Percentiles rank a stretch among this genome's conserved stretches.
Evolutionary conservation across 2,113 vertebrate genomes (phyloP).

Genomic region (Tautogolabrus adspersus): DNA sequence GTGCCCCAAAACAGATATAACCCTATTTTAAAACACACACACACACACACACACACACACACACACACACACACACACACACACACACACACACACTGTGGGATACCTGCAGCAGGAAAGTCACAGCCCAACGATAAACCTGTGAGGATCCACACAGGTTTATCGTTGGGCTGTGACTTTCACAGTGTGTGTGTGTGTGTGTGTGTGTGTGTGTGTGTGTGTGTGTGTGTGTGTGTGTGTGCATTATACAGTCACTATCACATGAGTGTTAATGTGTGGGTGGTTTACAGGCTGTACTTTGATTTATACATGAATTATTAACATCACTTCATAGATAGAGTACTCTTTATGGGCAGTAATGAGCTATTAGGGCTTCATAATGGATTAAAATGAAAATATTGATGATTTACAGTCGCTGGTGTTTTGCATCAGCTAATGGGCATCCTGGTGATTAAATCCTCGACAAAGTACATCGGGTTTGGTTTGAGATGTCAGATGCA

Average conservation of each 20-base stretch:
- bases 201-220: too few species aligned
- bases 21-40: background rate
- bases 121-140: slow-evolving; percentile 49
- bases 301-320: slow-evolving; percentile 12
- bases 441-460: background rate
- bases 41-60: background rate
- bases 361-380: background rate
- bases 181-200: too few species aligned
- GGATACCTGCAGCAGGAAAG: slow-evolving; percentile 35
- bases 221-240: background rate
- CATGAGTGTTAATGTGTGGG: background rate
- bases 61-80: background rate
- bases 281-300: background rate
- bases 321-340: background rate
- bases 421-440: background rate
- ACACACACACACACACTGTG: background rate
- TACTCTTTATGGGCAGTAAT: background rate
- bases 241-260: background rate
- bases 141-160: too few species aligned
- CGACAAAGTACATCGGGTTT: background rate
- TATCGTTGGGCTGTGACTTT: too few species aligned
- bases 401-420: background rate
- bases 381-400: background rate
- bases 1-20: slow-evolving; percentile 51
- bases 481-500: background rate